Percentiles rank a stretch among this genome's conserved stretches.
These are phyloP conservation scores for Macquaria australasica DNA, from an alignment of 2,113 vertebrate genomes.

Conservation along the genomic window DNA sequence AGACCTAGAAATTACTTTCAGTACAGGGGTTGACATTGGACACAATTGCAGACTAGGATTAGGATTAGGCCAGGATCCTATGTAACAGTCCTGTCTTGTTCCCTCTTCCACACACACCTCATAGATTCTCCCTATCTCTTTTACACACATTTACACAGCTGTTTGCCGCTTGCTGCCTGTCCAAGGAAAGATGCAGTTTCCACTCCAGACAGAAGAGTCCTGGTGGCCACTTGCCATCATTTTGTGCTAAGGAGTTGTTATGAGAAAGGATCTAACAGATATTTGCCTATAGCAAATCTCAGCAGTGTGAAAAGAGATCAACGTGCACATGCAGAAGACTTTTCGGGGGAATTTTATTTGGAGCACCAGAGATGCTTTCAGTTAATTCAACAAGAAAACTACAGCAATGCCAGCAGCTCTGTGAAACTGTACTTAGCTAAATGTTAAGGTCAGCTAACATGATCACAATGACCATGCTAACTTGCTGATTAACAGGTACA, in stretches of 20 bases:
- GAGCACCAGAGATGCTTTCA: no score
- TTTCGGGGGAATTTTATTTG: background rate
- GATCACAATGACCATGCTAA: no score
- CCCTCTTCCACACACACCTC: conserved; percentile 14
- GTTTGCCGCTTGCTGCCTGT: background rate
- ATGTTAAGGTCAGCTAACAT: background rate
- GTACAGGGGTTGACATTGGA: conserved; percentile 34
- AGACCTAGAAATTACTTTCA: conserved; percentile 52
- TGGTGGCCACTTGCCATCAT: conserved; percentile 1
- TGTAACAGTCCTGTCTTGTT: conserved; percentile 32
- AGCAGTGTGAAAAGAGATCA: background rate
- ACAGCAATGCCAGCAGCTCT: background rate
- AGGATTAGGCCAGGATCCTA: conserved; percentile 53
- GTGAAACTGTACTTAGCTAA: background rate
- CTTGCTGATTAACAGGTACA: no score
- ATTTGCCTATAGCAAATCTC: background rate
- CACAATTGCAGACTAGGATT: conserved; percentile 63
- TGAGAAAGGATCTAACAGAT: conserved; percentile 1
- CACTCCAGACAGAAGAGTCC: background rate
- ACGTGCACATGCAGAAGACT: background rate
- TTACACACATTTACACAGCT: conserved; percentile 21
- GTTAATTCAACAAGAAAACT: background rate
- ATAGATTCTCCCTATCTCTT: background rate
- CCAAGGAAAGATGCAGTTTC: background rate
- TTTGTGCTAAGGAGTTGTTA: conserved; percentile 3